Evolutionary conservation across 2,797 vertebrate species (phyloP).

Genomic region (Diplodus sargus): DNA sequence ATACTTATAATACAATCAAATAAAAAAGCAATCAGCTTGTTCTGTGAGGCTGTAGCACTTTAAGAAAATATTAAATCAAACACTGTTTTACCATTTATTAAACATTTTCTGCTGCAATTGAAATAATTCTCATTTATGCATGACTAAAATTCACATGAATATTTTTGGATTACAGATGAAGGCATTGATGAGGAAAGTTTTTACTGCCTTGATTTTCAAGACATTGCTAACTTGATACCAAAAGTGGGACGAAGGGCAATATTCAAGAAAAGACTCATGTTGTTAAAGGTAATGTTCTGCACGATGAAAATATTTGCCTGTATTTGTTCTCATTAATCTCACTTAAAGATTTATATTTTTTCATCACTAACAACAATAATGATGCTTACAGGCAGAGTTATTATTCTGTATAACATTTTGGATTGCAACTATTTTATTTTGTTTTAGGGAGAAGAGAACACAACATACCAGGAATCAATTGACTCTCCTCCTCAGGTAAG

Average conservation of each 20-base stretch:
- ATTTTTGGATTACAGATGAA: slow-evolving; percentile 20
- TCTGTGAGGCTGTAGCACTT: neutral
- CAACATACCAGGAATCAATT: neutral
- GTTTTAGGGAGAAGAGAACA: neutral
- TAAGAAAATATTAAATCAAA: neutral
- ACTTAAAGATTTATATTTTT: no score
- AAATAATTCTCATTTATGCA: no score
- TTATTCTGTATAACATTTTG: no score
- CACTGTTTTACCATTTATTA: no score
- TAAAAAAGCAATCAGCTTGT: neutral
- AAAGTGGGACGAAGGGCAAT: slow-evolving; percentile 8
- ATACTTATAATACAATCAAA: neutral
- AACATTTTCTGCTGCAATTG: no score
- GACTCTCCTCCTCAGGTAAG: neutral
- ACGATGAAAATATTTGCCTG: neutral
- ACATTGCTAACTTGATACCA: slow-evolving; percentile 6
- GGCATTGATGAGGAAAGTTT: slow-evolving; percentile 10
- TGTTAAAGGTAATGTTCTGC: slow-evolving; percentile 39
- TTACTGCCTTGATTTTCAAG: neutral
- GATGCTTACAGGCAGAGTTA: no score
- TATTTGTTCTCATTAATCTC: neutral
- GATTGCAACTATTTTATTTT: neutral
- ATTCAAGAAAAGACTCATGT: slow-evolving; percentile 29
- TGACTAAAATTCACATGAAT: no score
- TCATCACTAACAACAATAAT: no score